Evolutionary conservation across 2,113 vertebrate species (phyloP).

Genomic region (Amblyopsis rosae): DNA sequence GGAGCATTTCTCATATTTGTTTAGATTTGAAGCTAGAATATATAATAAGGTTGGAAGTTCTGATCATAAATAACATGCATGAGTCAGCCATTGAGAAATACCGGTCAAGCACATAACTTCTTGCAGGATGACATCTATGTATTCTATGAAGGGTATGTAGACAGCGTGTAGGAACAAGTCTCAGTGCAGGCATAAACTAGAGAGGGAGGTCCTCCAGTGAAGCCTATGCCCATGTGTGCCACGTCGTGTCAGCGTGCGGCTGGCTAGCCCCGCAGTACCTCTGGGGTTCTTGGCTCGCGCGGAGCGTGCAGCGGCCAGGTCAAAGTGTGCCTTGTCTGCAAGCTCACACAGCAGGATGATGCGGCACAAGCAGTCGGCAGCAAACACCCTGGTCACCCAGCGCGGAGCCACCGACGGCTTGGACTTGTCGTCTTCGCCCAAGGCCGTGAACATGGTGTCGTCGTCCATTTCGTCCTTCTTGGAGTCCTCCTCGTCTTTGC

Average conservation of each 20-base stretch:
- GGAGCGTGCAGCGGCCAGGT: slow-evolving; percentile 88
- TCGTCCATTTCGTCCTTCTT: slow-evolving; percentile 99
- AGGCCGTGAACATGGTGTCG: slow-evolving; percentile 94
- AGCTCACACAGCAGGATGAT: slow-evolving; percentile 94
- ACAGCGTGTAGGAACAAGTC: too few relatives aligned
- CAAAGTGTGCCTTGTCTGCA: slow-evolving; percentile 88
- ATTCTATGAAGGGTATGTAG: too few relatives aligned
- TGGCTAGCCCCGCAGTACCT: slow-evolving; percentile 74
- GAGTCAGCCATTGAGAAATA: neutral
- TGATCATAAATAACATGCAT: too few relatives aligned
- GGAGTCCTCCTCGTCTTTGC: slow-evolving; percentile 89
- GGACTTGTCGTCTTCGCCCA: slow-evolving; percentile 93
- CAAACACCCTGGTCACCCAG: slow-evolving; percentile 97
- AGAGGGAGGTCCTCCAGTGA: too few relatives aligned
- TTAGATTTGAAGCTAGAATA: neutral
- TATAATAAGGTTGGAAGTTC: neutral
- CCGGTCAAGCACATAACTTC: slow-evolving; percentile 20
- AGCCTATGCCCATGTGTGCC: neutral
- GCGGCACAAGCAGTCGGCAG: slow-evolving; percentile 94
- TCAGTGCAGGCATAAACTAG: too few relatives aligned
- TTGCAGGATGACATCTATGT: too few relatives aligned
- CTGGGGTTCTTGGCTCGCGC: slow-evolving; percentile 87
- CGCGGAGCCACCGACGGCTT: slow-evolving; percentile 95
- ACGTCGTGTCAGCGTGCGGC: neutral
- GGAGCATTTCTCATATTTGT: too few relatives aligned